Evolutionary conservation across 2,888 invertebrate species (phyloP).

Genomic region (Diplazon laetatorius): DNA sequence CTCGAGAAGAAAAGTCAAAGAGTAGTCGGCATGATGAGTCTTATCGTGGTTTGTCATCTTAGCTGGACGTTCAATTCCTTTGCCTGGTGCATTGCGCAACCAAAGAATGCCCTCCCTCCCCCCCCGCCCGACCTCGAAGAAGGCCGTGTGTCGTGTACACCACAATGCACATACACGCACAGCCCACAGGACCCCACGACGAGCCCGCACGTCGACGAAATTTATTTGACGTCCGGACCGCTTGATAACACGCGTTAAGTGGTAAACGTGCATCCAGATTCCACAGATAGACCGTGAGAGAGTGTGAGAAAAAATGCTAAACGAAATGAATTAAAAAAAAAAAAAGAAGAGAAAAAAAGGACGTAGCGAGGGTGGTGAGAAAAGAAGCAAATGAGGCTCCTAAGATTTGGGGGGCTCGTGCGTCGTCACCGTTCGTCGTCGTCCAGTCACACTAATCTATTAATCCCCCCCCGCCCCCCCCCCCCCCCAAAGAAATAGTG

Average conservation of each 20-base stretch:
- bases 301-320: constrained; percentile 2
- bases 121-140: constrained; percentile 48
- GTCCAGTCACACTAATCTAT: constrained; percentile 13
- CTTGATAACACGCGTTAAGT: constrained; percentile 58
- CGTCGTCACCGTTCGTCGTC: constrained; percentile 29
- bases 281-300: constrained; percentile 6
- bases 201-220: constrained; percentile 50
- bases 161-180: background rate
- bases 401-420: constrained; percentile 49
- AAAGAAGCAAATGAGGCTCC: constrained; percentile 23
- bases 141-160: constrained; percentile 17
- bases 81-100: constrained; percentile 23
- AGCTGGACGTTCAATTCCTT: constrained; percentile 45
- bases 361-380: background rate
- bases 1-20: constrained; percentile 24
- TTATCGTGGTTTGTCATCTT: constrained; percentile 61
- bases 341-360: constrained; percentile 4
- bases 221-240: constrained; percentile 54
- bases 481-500: constrained; percentile 47
- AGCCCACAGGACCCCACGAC: background rate
- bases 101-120: background rate
- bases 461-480: too few species aligned
- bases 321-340: constrained; percentile 9
- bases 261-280: constrained; percentile 42
- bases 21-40: constrained; percentile 52